A percentile compares a stretch with the other conserved stretches of the same genome.
phyloP scores from a whole-genome alignment of 2,888 invertebrate species.

The Podotricha telesiphe region DNA sequence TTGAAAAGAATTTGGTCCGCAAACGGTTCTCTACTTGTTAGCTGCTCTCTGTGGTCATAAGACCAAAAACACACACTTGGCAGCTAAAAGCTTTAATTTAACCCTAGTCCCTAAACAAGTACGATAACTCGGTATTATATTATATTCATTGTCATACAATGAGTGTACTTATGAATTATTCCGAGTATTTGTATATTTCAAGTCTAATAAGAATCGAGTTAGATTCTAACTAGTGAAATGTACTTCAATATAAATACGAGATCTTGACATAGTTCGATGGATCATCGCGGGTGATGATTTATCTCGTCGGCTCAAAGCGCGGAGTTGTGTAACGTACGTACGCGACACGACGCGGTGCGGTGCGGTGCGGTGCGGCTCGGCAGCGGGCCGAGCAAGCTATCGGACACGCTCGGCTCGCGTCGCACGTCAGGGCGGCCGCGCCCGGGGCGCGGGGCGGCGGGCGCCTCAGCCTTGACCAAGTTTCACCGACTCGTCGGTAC shows the following conservation, averaged over 20 bases:
- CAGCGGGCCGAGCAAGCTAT: slow-evolving; percentile 47
- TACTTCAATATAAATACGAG: slow-evolving; percentile 56
- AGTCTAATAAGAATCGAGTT: slow-evolving; percentile 47
- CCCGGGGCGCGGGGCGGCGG: slow-evolving; percentile 57
- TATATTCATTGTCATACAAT: neutral
- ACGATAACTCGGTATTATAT: neutral
- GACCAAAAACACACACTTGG: neutral
- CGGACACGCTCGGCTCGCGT: slow-evolving; percentile 66
- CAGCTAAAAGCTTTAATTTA: neutral
- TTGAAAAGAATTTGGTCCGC: slow-evolving; percentile 71
- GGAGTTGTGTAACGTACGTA: slow-evolving; percentile 68
- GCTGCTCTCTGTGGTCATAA: neutral
- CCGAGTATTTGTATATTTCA: neutral
- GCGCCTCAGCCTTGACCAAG: slow-evolving; percentile 80
- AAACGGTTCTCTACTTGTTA: slow-evolving; percentile 52
- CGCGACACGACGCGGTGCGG: slow-evolving; percentile 65
- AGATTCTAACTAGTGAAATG: slow-evolving; percentile 40
- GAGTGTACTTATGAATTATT: slow-evolving; percentile 4
- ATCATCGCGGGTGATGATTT: slow-evolving; percentile 76
- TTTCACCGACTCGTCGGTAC: slow-evolving; percentile 81
- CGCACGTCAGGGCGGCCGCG: slow-evolving; percentile 58
- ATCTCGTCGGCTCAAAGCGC: slow-evolving; percentile 55
- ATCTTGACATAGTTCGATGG: slow-evolving; percentile 79
- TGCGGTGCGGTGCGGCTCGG: too few relatives aligned
- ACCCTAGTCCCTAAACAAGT: neutral